phyloP scores from a whole-genome alignment of 2,797 vertebrate genomes.

The Eremophila alpestris region DNA sequence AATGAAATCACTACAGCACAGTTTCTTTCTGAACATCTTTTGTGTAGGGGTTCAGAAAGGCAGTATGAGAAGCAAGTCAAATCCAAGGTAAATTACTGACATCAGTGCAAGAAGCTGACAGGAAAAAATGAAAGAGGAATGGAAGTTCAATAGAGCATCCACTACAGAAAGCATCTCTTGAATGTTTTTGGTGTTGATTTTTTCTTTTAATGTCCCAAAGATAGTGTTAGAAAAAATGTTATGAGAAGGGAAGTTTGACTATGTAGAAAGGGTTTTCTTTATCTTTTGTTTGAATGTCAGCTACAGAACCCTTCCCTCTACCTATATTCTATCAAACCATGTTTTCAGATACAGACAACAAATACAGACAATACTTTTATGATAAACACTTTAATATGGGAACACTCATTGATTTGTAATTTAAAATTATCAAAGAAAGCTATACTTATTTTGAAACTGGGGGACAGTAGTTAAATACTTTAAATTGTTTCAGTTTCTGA shows the following conservation, averaged over 20 bases:
- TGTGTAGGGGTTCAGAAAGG: background rate
- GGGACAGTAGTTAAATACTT: background rate
- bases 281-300: background rate
- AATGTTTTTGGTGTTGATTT: background rate
- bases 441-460: background rate
- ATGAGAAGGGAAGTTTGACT: background rate
- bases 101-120: constrained; percentile 20
- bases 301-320: background rate
- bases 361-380: background rate
- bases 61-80: background rate
- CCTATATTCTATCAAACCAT: background rate
- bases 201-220: background rate
- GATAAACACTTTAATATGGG: background rate
- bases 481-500: background rate
- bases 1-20: constrained; percentile 3
- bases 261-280: background rate
- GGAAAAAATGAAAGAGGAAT: constrained; percentile 9
- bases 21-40: background rate
- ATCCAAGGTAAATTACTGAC: constrained; percentile 22
- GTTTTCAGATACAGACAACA: background rate
- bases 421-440: background rate
- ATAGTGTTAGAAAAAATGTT: background rate
- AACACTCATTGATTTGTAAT: background rate
- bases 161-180: background rate
- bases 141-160: background rate